Percentiles rank a stretch among this genome's conserved stretches.
phyloP scores from a whole-genome alignment of 2,113 vertebrate genomes.

The Phrynosoma blainvillii region DNA sequence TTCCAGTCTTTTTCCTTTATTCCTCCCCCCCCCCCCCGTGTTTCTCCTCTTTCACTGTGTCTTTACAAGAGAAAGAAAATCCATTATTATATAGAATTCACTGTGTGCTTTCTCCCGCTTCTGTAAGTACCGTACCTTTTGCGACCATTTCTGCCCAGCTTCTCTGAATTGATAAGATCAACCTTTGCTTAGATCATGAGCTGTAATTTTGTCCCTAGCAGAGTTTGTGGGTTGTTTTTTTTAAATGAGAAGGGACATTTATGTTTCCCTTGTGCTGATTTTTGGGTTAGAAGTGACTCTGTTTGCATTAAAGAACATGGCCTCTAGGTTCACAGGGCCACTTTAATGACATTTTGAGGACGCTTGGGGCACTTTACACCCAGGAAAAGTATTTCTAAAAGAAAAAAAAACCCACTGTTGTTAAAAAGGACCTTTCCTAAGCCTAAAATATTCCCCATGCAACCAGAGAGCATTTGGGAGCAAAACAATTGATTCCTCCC shows the following conservation, averaged over 20 bases:
- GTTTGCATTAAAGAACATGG: background rate
- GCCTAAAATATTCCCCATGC: too few species aligned
- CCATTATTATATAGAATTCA: slow-evolving; percentile 55
- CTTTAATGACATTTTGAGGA: too few species aligned
- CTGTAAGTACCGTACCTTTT: slow-evolving; percentile 34
- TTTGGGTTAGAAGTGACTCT: background rate
- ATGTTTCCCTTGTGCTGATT: rapidly evolving
- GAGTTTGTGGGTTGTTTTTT: background rate
- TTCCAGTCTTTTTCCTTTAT: rapidly evolving
- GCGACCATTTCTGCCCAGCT: background rate
- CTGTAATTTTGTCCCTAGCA: rapidly evolving
- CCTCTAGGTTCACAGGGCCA: too few species aligned
- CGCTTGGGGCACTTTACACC: too few species aligned
- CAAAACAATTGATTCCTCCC: too few species aligned
- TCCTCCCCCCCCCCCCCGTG: background rate
- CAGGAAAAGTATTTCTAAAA: too few species aligned
- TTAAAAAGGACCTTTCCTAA: too few species aligned
- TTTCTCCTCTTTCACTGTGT: background rate
- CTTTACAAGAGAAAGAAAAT: slow-evolving; percentile 13
- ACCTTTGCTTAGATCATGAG: slow-evolving; percentile 14
- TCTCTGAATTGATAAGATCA: background rate
- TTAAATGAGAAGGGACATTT: rapidly evolving
- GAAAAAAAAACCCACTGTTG: too few species aligned
- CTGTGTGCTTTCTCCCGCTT: rapidly evolving
- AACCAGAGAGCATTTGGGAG: too few species aligned